Percentiles rank a stretch among this genome's conserved stretches.
Conservation (phyloP, 2,888 invertebrate genomes). For the Clistopyga incitator region DNA sequence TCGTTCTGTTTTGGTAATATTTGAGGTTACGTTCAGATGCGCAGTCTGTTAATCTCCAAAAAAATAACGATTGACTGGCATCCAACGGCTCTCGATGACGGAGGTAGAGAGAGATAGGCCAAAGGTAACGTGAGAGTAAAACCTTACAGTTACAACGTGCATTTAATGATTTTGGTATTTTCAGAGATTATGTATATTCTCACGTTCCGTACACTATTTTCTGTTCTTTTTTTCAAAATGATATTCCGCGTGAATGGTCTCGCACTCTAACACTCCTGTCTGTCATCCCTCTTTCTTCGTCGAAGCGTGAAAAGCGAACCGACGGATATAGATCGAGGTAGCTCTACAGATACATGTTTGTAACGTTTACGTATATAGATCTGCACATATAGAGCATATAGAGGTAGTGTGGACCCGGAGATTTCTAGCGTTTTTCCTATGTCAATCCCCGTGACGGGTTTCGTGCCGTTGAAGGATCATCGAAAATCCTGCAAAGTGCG, state of each 20-base stretch:
- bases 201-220: neutral
- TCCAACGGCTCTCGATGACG: neutral
- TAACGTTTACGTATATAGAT: neutral
- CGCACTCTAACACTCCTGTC: constrained; percentile 45
- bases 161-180: neutral
- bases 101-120: neutral
- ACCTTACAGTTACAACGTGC: neutral
- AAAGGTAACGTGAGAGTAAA: neutral
- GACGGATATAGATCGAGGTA: constrained; percentile 51
- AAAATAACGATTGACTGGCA: neutral
- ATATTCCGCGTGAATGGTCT: constrained; percentile 33
- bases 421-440: constrained; percentile 7
- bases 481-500: constrained; percentile 17
- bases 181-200: neutral
- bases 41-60: neutral
- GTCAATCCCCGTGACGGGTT: constrained; percentile 11
- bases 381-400: neutral
- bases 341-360: neutral
- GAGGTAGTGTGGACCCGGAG: neutral
- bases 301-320: constrained; percentile 57
- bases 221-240: neutral
- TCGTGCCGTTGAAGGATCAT: constrained; percentile 26
- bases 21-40: neutral
- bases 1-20: neutral
- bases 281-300: constrained; percentile 62